Conservation (phyloP, 2,888 invertebrate species). For the Drosophila kanekoi region DNA sequence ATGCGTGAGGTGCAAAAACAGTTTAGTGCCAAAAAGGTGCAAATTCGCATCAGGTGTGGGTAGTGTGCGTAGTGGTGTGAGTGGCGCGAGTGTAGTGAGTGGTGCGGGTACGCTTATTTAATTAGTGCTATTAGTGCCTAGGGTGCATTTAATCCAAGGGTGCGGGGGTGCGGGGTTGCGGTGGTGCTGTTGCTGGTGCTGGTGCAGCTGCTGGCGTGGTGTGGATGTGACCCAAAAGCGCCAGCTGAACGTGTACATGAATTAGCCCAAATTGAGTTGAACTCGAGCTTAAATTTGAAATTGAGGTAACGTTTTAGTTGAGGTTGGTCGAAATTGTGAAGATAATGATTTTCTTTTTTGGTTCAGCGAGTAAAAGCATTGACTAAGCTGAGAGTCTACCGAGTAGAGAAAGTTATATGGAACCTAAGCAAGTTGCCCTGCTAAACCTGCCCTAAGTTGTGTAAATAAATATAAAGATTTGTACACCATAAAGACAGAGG, state of each 20-base stretch:
- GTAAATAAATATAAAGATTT: constrained; percentile 1
- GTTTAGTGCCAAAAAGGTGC: constrained; percentile 77
- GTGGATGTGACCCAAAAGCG: constrained; percentile 24
- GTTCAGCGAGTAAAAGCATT: constrained; percentile 33
- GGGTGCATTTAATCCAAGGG: constrained; percentile 41
- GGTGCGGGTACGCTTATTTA: constrained; percentile 54
- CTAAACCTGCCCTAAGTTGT: constrained; percentile 29
- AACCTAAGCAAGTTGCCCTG: constrained; percentile 38
- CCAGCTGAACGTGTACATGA: constrained; percentile 26
- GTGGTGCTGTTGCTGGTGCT: constrained; percentile 4
- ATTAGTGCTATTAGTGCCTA: constrained; percentile 64
- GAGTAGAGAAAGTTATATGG: constrained; percentile 1
- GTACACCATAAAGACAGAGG: constrained; percentile 10
- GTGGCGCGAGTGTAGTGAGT: constrained; percentile 21
- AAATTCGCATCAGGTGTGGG: constrained; percentile 33
- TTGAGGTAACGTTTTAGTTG: constrained; percentile 2
- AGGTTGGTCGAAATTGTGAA: constrained; percentile 15
- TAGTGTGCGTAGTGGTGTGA: constrained; percentile 15
- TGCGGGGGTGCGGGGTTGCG: constrained; percentile 14
- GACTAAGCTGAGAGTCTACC: constrained; percentile 22
- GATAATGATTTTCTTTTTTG: constrained; percentile 33
- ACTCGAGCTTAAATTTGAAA: constrained; percentile 15
- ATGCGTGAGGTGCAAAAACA: constrained; percentile 69
- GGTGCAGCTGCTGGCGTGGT: constrained; percentile 6
- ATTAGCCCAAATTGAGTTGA: constrained; percentile 14